Evolutionary conservation across 2,888 invertebrate species (phyloP).

Genomic region (Caprella mutica): DNA sequence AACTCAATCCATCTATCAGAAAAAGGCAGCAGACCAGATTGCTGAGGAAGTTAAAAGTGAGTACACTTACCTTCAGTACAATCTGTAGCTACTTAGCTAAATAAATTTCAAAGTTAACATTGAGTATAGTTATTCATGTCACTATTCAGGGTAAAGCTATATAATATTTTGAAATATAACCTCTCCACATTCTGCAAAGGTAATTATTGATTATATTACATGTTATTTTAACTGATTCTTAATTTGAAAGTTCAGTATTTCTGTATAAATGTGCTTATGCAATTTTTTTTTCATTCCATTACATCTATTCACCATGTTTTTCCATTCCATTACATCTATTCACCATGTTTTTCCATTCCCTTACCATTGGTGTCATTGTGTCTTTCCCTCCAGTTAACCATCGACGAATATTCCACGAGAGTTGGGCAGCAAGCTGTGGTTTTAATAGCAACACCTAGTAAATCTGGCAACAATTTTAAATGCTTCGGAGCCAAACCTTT

Average conservation of each 20-base stretch:
- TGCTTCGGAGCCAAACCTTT: slow-evolving; percentile 71
- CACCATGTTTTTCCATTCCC: neutral
- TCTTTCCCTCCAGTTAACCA: slow-evolving; percentile 57
- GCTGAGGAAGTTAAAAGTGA: slow-evolving; percentile 68
- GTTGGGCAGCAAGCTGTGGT: slow-evolving; percentile 96
- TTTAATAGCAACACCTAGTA: slow-evolving; percentile 88
- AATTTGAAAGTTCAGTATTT: neutral
- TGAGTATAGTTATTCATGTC: too few species aligned
- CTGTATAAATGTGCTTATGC: slow-evolving; percentile 1
- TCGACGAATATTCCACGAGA: slow-evolving; percentile 91
- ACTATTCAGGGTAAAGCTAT: too few species aligned
- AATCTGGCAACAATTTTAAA: slow-evolving; percentile 89
- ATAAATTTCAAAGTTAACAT: too few species aligned
- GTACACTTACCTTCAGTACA: too few species aligned
- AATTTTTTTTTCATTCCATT: slow-evolving; percentile 9
- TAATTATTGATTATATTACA: too few species aligned
- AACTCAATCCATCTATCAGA: slow-evolving; percentile 90
- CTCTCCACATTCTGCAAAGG: too few species aligned
- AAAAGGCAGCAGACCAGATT: slow-evolving; percentile 90
- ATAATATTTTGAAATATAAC: too few species aligned
- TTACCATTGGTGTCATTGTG: neutral
- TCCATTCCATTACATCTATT: neutral
- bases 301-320: neutral
- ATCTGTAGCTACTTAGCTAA: too few species aligned
- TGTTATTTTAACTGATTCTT: too few species aligned